Evolutionary conservation across 2,113 vertebrate genomes (phyloP), one percentile per base, ranked within the genome.

Genomic region (Monopterus albus): DNA sequence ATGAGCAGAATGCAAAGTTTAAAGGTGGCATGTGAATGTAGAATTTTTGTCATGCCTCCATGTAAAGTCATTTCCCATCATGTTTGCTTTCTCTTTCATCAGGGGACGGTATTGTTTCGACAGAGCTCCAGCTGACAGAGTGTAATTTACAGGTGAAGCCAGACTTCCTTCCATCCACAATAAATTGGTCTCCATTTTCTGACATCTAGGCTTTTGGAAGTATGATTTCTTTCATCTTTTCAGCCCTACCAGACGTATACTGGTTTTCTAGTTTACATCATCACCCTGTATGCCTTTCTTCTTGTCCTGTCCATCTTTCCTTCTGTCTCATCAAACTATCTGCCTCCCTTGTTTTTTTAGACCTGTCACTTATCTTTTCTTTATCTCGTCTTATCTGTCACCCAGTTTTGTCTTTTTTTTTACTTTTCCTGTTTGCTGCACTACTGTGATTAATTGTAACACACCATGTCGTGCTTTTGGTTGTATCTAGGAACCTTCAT

Each of bases 171-270:
- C 83, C 87, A 87, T 78, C 76, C 68, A 59, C 79, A 73, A 76
- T 88, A 88, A 91, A 91, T 90, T 91, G 86, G 74, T 73, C 86
- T 89, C 81, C 57, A 63, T 92, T 91, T 84, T 88, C 81, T 80
- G 88, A 91, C 89, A 88, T 88, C 76, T 47, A 73, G 67, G 79
- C 79, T 90, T 88, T 89, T 70, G 75, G 72, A 85, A 82, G 82
- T 70, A 61, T 79, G 83, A 87, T 87, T 90, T 83, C 86, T 92
- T 91, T 92, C 81, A 90, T 92, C 77, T 85, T 83, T 80, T 80
- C 64, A 79, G 64, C 31, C 74, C 72, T 28, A 65, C 62, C 50
- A 75, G 82, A 88, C 62, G n/a, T 81, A 62, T 78, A 77, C 51
- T 67, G 67, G 25, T 82, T 28, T 77, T 82, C 72, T 50, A 75